phyloP scores from a whole-genome alignment of 1,140 invertebrate genomes.

The Acromyrmex charruanus region DNA sequence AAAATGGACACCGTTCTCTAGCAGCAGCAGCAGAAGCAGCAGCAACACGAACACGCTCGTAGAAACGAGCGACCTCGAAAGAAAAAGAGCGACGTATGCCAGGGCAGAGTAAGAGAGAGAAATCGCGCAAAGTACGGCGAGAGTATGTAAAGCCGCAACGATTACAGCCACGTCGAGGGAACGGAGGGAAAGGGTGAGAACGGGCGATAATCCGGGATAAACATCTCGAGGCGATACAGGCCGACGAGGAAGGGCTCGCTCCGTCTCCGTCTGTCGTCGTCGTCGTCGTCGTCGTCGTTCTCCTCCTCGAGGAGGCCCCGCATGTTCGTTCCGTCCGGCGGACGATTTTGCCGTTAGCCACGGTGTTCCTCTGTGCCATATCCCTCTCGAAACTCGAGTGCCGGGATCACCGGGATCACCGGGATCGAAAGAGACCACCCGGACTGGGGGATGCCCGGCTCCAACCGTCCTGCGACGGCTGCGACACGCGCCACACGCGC shows the following conservation, averaged over 20 bases:
- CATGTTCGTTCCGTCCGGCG: constrained; percentile 12
- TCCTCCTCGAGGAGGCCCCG: not conserved
- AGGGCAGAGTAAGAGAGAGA: constrained; percentile 39
- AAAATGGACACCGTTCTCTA: constrained; percentile 75
- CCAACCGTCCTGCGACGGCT: constrained; percentile 65
- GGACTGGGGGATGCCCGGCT: constrained; percentile 65
- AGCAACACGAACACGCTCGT: constrained; percentile 50
- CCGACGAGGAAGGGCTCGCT: not conserved
- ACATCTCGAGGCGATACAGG: no score
- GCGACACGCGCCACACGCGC: constrained; percentile 73
- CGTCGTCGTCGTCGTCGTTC: no score
- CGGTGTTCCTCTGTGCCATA: constrained; percentile 1
- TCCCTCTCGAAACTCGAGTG: not conserved
- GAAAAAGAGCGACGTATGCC: constrained; percentile 36
- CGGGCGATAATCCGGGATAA: not conserved
- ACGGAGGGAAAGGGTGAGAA: constrained; percentile 43
- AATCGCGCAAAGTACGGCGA: constrained; percentile 46
- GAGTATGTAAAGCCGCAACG: constrained; percentile 27
- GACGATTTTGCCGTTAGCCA: constrained; percentile 14
- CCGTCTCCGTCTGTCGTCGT: not conserved
- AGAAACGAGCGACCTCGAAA: constrained; percentile 56
- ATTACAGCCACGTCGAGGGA: constrained; percentile 1
- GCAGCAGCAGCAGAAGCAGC: constrained; percentile 30
- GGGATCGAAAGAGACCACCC: constrained; percentile 29
- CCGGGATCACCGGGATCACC: no score